Conservation (phyloP, 2,888 invertebrate genomes). For the Synanthedon formicaeformis region DNA sequence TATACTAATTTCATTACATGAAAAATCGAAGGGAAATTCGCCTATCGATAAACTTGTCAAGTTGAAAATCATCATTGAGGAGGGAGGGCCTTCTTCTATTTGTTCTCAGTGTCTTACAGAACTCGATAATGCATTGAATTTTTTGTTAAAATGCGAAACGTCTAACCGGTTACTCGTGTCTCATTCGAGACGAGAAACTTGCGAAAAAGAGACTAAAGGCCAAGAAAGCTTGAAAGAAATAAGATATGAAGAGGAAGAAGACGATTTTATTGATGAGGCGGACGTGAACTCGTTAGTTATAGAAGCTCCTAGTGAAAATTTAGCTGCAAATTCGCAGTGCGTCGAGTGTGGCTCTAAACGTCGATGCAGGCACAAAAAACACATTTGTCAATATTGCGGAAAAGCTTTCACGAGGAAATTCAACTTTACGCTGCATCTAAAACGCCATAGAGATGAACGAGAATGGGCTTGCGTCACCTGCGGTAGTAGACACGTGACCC, state of each 20-base stretch:
- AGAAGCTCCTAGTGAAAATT: not conserved
- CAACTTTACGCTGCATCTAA: conserved; percentile 35
- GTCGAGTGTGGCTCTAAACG: conserved; percentile 24
- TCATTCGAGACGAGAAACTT: not conserved
- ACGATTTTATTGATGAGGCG: not conserved
- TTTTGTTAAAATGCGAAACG: conserved; percentile 32
- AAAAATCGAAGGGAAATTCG: conserved; percentile 21
- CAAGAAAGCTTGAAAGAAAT: not conserved
- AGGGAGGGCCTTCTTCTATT: conserved; percentile 28
- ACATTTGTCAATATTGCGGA: conserved; percentile 28
- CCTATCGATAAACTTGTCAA: conserved; percentile 28
- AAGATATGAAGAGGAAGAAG: not conserved
- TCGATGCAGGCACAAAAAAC: conserved; percentile 26
- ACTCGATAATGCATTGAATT: conserved; percentile 29
- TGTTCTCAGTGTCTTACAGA: conserved; percentile 34
- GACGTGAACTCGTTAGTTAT: not conserved
- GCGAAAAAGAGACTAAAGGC: not conserved
- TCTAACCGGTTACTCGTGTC: conserved; percentile 18
- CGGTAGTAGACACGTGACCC: conserved; percentile 23
- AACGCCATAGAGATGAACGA: conserved; percentile 25
- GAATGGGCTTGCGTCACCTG: conserved; percentile 28
- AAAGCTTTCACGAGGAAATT: conserved; percentile 38
- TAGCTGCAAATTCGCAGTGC: conserved; percentile 11
- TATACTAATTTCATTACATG: conserved; percentile 25
- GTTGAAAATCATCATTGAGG: conserved; percentile 22